These are phyloP conservation scores for Diabrotica balteata DNA, from an alignment of 2,888 invertebrate genomes.

Conservation along the genomic window DNA sequence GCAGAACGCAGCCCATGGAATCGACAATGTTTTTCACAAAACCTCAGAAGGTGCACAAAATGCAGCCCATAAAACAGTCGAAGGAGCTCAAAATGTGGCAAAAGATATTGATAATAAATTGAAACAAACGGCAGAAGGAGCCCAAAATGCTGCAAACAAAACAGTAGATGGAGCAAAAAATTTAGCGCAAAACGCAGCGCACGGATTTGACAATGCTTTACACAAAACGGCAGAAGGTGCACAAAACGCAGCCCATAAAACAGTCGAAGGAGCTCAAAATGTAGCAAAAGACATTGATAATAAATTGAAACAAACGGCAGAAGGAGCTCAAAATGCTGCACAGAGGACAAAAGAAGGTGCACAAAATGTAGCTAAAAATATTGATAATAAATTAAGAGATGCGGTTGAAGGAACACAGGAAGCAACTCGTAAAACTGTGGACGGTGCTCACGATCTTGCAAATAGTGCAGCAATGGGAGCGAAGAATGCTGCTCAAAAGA, in stretches of 20 bases:
- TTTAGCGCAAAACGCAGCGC: neutral
- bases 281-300: slow-evolving; percentile 14
- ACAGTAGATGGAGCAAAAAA: neutral
- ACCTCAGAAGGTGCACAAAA: slow-evolving; percentile 36
- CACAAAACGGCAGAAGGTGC: slow-evolving; percentile 28
- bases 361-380: slow-evolving; percentile 50
- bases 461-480: slow-evolving; percentile 54
- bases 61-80: slow-evolving; percentile 34
- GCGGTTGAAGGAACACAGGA: slow-evolving; percentile 36
- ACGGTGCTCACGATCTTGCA: slow-evolving; percentile 35
- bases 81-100: slow-evolving; percentile 33
- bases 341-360: slow-evolving; percentile 28
- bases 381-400: slow-evolving; percentile 67
- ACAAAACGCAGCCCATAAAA: slow-evolving; percentile 50
- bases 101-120: slow-evolving; percentile 69
- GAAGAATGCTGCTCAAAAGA: slow-evolving; percentile 65
- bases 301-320: slow-evolving; percentile 23
- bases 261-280: slow-evolving; percentile 33
- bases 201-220: slow-evolving; percentile 28
- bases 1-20: slow-evolving; percentile 33
- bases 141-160: slow-evolving; percentile 28
- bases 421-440: slow-evolving; percentile 34
- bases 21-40: slow-evolving; percentile 66
- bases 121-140: slow-evolving; percentile 48
- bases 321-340: slow-evolving; percentile 28